Percentiles rank a stretch among this genome's conserved stretches.
phyloP scores from a whole-genome alignment of 2,113 vertebrate genomes.

The Calidris pygmaea region DNA sequence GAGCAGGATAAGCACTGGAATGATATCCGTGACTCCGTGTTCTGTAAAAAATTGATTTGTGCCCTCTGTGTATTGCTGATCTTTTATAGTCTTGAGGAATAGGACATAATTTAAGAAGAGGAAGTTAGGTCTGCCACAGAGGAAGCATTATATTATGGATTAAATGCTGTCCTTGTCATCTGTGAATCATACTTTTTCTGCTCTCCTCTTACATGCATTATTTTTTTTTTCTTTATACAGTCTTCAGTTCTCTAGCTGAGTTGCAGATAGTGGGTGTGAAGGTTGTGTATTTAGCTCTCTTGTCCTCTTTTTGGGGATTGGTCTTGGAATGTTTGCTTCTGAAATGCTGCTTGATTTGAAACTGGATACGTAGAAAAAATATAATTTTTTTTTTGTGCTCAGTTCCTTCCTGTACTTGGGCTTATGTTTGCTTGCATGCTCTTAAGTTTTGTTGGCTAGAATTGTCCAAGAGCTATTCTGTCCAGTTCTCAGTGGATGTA shows the following conservation, averaged over 20 bases:
- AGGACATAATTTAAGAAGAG: neutral
- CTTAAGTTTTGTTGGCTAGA: neutral
- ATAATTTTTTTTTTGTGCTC: neutral
- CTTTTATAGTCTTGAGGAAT: neutral
- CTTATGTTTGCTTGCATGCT: neutral
- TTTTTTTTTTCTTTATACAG: neutral
- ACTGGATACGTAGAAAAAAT: neutral
- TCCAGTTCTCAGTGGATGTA: neutral
- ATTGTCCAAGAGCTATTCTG: neutral
- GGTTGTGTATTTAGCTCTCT: neutral
- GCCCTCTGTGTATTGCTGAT: neutral
- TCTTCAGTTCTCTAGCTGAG: neutral
- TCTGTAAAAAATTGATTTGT: neutral
- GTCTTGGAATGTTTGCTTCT: neutral
- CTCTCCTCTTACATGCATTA: neutral
- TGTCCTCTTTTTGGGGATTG: neutral
- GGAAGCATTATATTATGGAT: constrained; percentile 1
- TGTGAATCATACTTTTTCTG: neutral
- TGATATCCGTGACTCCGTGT: neutral
- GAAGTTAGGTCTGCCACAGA: neutral
- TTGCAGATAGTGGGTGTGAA: neutral
- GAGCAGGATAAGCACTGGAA: neutral
- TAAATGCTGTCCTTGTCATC: constrained; percentile 2
- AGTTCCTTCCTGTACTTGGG: neutral
- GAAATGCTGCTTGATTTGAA: neutral